A percentile compares a stretch with the other conserved stretches of the same genome.
phyloP scores from a whole-genome alignment of 1,140 invertebrate genomes.

The Phymorhynchus buccinoides region DNA sequence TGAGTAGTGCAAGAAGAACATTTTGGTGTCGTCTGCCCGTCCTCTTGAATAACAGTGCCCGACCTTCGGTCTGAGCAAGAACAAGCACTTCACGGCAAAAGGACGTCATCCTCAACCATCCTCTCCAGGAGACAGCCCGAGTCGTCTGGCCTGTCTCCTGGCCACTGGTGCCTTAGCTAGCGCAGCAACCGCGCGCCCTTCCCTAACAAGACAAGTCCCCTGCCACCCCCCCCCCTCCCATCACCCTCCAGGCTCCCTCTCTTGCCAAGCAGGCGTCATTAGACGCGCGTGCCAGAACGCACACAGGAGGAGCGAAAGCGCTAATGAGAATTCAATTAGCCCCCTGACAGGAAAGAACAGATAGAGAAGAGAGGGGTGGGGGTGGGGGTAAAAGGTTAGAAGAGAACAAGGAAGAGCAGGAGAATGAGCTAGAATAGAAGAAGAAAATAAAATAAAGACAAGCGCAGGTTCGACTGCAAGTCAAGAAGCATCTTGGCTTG shows the following conservation, averaged over 20 bases:
- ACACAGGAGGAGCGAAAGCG: slow-evolving; percentile 33
- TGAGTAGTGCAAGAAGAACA: not conserved
- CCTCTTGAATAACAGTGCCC: not conserved
- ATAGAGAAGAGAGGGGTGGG: not conserved
- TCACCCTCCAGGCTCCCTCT: too few species aligned
- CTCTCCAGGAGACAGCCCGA: slow-evolving; percentile 18
- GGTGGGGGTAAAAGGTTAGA: not conserved
- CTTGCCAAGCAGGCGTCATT: slow-evolving; percentile 13
- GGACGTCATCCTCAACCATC: not conserved
- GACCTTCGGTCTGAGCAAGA: not conserved
- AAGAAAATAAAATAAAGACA: too few species aligned
- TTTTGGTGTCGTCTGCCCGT: not conserved
- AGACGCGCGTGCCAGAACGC: slow-evolving; percentile 32
- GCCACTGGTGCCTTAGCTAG: too few species aligned
- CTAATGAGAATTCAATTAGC: slow-evolving; percentile 42
- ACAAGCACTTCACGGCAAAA: slow-evolving; percentile 23
- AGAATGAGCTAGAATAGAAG: too few species aligned
- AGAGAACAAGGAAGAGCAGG: not conserved
- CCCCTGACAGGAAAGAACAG: not conserved
- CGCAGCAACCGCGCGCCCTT: not conserved
- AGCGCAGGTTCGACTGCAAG: too few species aligned
- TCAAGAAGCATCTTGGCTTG: slow-evolving; percentile 9
- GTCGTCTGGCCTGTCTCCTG: slow-evolving; percentile 21
- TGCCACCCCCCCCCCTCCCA: not conserved
- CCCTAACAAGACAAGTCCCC: slow-evolving; percentile 24